Conservation (phyloP, 2,113 vertebrate species). For the Apistogramma diplotaenia region DNA sequence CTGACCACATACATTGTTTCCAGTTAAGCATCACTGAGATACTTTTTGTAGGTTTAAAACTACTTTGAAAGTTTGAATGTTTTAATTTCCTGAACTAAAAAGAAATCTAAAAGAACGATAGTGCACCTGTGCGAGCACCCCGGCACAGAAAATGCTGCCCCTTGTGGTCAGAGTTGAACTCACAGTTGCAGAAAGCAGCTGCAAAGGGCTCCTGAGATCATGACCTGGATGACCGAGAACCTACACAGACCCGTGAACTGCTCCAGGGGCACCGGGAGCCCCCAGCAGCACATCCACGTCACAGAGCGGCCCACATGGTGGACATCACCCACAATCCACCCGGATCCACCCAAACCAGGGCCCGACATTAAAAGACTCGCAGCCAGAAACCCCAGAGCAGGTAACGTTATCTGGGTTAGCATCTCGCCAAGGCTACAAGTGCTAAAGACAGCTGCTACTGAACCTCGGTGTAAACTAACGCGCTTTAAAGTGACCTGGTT, state of each 20-base stretch:
- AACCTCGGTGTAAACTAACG: neutral
- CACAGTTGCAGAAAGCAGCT: neutral
- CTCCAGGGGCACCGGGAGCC: neutral
- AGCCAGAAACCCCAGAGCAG: neutral
- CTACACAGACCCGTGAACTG: no score
- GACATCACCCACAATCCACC: neutral
- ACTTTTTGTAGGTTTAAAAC: no score
- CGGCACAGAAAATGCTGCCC: neutral
- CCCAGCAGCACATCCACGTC: neutral
- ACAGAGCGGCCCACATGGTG: neutral
- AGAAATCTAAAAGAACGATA: no score
- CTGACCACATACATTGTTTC: neutral
- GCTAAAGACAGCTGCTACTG: neutral
- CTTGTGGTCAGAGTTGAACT: neutral
- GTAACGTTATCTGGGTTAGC: neutral
- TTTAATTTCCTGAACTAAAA: no score
- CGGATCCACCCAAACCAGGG: accelerated
- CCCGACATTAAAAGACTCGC: neutral
- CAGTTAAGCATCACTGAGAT: neutral
- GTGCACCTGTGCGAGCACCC: neutral
- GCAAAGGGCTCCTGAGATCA: no score
- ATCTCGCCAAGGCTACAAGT: neutral
- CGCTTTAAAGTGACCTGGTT: neutral
- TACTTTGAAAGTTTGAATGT: no score
- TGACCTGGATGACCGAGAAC: no score